Evolutionary conservation across 2,113 vertebrate species (phyloP).

Genomic region (Tupaia tana): DNA sequence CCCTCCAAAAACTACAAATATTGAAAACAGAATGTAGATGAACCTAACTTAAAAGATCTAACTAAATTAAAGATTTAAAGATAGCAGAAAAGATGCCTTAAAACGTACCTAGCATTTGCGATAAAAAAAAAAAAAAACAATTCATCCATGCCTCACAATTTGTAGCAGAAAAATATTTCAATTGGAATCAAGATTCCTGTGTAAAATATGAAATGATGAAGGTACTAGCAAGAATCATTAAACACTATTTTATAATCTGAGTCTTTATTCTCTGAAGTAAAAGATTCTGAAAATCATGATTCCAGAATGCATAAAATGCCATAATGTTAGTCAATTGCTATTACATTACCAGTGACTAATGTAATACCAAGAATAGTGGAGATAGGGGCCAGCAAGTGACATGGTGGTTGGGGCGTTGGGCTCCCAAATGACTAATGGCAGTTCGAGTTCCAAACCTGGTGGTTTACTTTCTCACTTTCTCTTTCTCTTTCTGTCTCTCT

Average conservation of each 20-base stretch:
- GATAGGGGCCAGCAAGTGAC: neutral
- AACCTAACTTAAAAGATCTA: neutral
- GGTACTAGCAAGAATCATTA: neutral
- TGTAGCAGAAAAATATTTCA: neutral
- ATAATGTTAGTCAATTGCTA: neutral
- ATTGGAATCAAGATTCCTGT: neutral
- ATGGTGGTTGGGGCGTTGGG: too few relatives aligned
- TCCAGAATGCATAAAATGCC: neutral
- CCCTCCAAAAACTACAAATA: neutral
- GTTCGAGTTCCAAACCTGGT: too few relatives aligned
- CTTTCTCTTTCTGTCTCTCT: too few relatives aligned
- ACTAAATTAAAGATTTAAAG: neutral
- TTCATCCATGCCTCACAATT: neutral
- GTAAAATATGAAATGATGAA: neutral
- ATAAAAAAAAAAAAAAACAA: neutral
- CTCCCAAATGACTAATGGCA: too few relatives aligned
- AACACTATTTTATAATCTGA: slow-evolving; percentile 21
- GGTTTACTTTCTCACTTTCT: too few relatives aligned
- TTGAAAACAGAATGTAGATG: neutral
- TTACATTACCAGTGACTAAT: neutral
- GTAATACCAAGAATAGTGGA: neutral
- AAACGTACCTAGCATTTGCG: neutral
- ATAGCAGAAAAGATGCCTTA: neutral
- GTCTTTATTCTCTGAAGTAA: neutral
- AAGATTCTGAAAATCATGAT: neutral